These are phyloP conservation scores for Lordiphosa fenestrarum DNA, from an alignment of 2,888 invertebrate genomes.

Conservation along the genomic window DNA sequence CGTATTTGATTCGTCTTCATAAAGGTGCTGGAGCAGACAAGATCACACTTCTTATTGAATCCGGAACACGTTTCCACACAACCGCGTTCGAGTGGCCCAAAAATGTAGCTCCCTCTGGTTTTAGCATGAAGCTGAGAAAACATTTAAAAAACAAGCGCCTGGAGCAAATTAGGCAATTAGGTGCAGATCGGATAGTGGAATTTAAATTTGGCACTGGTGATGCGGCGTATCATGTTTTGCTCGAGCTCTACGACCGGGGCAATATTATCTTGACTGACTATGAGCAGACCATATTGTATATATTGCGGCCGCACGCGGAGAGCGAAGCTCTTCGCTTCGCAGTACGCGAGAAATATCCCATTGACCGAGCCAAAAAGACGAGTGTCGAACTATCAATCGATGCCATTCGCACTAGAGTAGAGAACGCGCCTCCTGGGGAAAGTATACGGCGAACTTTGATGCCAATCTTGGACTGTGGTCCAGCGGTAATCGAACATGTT, in stretches of 20 bases:
- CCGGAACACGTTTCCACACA: slow-evolving; percentile 95
- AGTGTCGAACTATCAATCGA: slow-evolving; percentile 81
- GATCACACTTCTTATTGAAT: slow-evolving; percentile 93
- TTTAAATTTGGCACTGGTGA: slow-evolving; percentile 97
- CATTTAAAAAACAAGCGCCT: slow-evolving; percentile 97
- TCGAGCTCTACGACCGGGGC: slow-evolving; percentile 97
- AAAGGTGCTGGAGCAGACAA: slow-evolving; percentile 93
- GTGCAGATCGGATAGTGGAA: slow-evolving; percentile 95
- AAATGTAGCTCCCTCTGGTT: slow-evolving; percentile 95
- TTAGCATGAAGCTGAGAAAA: slow-evolving; percentile 99
- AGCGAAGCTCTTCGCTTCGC: slow-evolving; percentile 94
- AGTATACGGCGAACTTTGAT: slow-evolving; percentile 90
- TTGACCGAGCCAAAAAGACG: slow-evolving; percentile 86
- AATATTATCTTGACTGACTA: slow-evolving; percentile 97
- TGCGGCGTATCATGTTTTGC: slow-evolving; percentile 95
- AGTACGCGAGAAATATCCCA: slow-evolving; percentile 95
- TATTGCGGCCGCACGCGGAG: slow-evolving; percentile 95
- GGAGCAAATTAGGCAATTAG: slow-evolving; percentile 91
- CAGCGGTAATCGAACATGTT: slow-evolving; percentile 95
- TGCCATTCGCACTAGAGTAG: slow-evolving; percentile 83
- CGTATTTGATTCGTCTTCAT: slow-evolving; percentile 94
- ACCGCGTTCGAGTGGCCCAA: slow-evolving; percentile 99
- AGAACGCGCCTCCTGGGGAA: slow-evolving; percentile 86
- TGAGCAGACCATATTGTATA: slow-evolving; percentile 93
- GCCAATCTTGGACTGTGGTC: slow-evolving; percentile 93